These are phyloP conservation scores for Hydractinia symbiolongicarpus DNA, from an alignment of 30 jellyfish, hydroid and myxozoan genomes.

Conservation along the genomic window DNA sequence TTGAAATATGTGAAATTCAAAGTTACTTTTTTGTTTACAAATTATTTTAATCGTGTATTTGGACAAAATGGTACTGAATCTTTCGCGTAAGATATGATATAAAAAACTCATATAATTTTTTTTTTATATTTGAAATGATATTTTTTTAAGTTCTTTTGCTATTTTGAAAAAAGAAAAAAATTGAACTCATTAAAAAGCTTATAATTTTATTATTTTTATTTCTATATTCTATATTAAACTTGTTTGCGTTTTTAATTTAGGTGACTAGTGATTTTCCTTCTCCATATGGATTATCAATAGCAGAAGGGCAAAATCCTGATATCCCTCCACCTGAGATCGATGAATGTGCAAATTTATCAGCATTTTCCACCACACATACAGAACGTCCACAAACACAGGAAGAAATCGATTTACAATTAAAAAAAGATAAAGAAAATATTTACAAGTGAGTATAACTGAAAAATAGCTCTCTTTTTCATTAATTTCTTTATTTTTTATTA, in stretches of 20 bases:
- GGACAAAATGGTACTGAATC: too few species aligned
- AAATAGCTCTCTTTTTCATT: background rate
- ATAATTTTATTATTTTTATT: too few species aligned
- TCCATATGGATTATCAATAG: background rate
- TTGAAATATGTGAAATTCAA: too few species aligned
- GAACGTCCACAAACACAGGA: background rate
- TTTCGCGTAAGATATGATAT: too few species aligned
- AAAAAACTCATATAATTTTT: too few species aligned
- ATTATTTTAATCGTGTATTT: too few species aligned
- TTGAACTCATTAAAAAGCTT: too few species aligned
- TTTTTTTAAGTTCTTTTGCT: too few species aligned
- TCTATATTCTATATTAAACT: too few species aligned
- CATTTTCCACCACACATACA: background rate
- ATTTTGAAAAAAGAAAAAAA: too few species aligned
- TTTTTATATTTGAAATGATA: too few species aligned
- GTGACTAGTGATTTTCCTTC: slow-evolving; percentile 9
- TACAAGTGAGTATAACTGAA: background rate
- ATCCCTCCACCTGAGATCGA: slow-evolving; percentile 4
- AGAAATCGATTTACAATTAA: slow-evolving; percentile 4
- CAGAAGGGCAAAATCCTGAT: background rate
- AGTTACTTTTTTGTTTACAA: too few species aligned
- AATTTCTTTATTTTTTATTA: background rate
- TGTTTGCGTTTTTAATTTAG: background rate
- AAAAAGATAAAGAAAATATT: slow-evolving; percentile 3
- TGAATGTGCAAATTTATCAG: background rate